A percentile compares a stretch with the other conserved stretches of the same genome.
phyloP scores from a whole-genome alignment of 2,113 vertebrate species.

The Shinisaurus crocodilurus region DNA sequence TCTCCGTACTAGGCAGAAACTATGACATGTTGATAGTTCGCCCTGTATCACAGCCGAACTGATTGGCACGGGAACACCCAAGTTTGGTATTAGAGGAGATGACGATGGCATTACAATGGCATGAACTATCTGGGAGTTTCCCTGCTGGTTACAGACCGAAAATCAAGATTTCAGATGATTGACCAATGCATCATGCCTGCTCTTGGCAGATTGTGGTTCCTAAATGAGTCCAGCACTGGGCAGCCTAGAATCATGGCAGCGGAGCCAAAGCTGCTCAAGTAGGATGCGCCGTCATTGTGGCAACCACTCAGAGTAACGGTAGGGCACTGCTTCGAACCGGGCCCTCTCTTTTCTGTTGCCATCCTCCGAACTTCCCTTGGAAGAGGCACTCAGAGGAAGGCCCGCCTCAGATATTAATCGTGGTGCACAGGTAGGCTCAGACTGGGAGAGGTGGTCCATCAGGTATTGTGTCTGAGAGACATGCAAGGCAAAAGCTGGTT shows the following conservation, averaged over 20 bases:
- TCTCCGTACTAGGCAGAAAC: neutral
- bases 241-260: conserved; percentile 48
- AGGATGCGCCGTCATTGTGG: neutral
- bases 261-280: conserved; percentile 22
- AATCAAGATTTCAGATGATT: neutral
- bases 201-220: conserved; percentile 54
- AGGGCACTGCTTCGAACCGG: too few relatives aligned
- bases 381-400: too few relatives aligned
- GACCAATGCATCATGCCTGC: neutral
- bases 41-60: neutral
- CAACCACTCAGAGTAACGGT: neutral
- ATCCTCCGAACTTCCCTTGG: too few relatives aligned
- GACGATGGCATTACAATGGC: neutral
- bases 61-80: neutral
- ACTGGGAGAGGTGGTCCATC: too few relatives aligned
- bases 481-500: too few relatives aligned
- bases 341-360: too few relatives aligned
- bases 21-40: too few relatives aligned
- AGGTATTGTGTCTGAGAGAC: too few relatives aligned
- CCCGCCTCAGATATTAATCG: too few relatives aligned
- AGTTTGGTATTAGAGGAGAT: neutral
- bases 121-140: neutral
- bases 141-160: too few relatives aligned
- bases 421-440: too few relatives aligned
- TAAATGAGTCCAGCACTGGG: conserved; percentile 46